A percentile compares a stretch with the other conserved stretches of the same genome.
phyloP scores from a whole-genome alignment of 2,888 invertebrate species.

The Tenthredo livida region DNA sequence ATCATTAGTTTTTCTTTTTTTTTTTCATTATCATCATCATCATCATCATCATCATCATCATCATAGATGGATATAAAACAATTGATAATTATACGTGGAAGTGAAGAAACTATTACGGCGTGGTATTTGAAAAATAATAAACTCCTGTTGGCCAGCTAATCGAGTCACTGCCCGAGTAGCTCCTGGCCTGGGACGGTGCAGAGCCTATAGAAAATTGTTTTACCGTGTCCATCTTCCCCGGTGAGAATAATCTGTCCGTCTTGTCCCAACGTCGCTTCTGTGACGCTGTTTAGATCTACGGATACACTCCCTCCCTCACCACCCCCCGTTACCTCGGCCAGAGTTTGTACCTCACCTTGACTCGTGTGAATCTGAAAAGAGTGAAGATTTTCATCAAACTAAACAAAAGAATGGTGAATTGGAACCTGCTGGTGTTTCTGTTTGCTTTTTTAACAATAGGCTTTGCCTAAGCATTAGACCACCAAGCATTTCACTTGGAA shows the following conservation, averaged over 20 bases:
- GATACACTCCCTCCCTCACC: conserved; percentile 86
- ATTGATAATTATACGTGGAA: background rate
- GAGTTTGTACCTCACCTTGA: conserved; percentile 84
- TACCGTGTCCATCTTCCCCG: conserved; percentile 96
- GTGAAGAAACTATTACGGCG: conserved; percentile 24
- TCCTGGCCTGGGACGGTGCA: conserved; percentile 78
- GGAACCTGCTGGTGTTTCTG: conserved; percentile 51
- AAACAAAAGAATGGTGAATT: conserved; percentile 51
- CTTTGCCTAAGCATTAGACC: conserved; percentile 48
- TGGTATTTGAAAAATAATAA: conserved; percentile 32
- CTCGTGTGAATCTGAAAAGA: conserved; percentile 78
- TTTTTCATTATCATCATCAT: background rate
- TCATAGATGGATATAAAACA: background rate
- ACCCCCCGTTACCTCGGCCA: conserved; percentile 85
- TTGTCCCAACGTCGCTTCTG: conserved; percentile 94
- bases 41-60: no score
- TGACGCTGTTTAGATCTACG: conserved; percentile 92
- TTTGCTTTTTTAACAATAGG: conserved; percentile 31
- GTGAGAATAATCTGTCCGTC: conserved; percentile 97
- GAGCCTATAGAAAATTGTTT: conserved; percentile 79
- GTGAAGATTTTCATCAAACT: conserved; percentile 46
- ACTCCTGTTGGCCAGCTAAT: conserved; percentile 61
- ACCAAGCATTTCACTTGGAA: conserved; percentile 46
- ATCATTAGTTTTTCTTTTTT: background rate
- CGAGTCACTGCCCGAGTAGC: conserved; percentile 76